phyloP scores from a whole-genome alignment of 2,888 invertebrate genomes.

The Thymelicus lineola region DNA sequence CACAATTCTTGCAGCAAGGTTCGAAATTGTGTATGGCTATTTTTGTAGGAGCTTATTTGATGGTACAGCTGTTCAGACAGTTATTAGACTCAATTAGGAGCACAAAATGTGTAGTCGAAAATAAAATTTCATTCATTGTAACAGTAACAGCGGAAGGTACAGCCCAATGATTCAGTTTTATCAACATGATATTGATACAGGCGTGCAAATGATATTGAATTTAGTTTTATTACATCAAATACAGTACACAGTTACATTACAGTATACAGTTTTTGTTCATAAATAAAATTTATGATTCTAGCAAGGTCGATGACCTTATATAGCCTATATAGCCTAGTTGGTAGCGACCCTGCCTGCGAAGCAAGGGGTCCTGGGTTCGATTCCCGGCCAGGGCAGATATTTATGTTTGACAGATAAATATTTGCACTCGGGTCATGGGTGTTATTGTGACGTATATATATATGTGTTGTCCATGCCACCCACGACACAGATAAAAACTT shows the following conservation, averaged over 20 bases:
- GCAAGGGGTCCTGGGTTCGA: too few species aligned
- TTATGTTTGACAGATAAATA: too few species aligned
- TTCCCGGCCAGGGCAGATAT: too few species aligned
- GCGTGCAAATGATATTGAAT: neutral
- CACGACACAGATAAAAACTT: too few species aligned
- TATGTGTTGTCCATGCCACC: too few species aligned
- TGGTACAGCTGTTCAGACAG: conserved; percentile 48
- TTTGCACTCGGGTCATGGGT: too few species aligned
- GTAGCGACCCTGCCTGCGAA: too few species aligned
- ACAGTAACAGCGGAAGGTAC: conserved; percentile 47
- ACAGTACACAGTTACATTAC: too few species aligned
- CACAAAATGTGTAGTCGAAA: conserved; percentile 58
- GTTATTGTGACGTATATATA: too few species aligned
- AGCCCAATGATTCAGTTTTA: conserved; percentile 55
- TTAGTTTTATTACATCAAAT: neutral
- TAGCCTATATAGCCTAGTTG: too few species aligned
- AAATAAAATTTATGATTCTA: neutral
- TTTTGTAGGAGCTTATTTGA: conserved; percentile 45
- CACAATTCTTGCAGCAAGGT: conserved; percentile 46
- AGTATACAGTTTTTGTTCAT: neutral
- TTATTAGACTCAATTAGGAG: conserved; percentile 75
- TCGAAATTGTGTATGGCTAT: conserved; percentile 47
- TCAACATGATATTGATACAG: conserved; percentile 53
- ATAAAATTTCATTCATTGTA: conserved; percentile 60
- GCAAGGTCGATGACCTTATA: too few species aligned